A percentile compares a stretch with the other conserved stretches of the same genome.
These are phyloP conservation scores for Agelas oroides DNA, from an alignment of 37 sponge, comb jelly and placozoan species.

Conservation along the genomic window DNA sequence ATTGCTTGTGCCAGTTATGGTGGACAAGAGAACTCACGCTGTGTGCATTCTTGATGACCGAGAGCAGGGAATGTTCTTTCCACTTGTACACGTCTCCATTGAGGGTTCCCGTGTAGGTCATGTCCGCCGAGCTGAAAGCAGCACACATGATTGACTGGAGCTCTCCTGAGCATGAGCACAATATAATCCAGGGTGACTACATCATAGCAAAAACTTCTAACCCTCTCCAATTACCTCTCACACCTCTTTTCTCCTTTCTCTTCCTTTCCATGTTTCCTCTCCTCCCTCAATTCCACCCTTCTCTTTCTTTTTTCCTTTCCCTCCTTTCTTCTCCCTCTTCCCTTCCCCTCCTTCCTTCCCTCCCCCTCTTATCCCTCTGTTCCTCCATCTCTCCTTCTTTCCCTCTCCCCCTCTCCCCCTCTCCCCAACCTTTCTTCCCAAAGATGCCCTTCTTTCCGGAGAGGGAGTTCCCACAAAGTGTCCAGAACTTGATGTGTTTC, in stretches of 20 bases:
- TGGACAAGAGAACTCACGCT: conserved; percentile 21
- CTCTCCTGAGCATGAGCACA: conserved; percentile 84
- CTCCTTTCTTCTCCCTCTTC: too few relatives aligned
- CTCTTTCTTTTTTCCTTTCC: too few relatives aligned
- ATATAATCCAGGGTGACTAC: too few relatives aligned
- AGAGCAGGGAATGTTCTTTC: conserved; percentile 71
- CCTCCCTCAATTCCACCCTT: too few relatives aligned
- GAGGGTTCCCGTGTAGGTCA: conserved; percentile 77
- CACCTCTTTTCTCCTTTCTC: too few relatives aligned
- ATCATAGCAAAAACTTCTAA: too few relatives aligned
- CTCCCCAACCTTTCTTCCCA: conserved; percentile 72
- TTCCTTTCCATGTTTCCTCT: too few relatives aligned
- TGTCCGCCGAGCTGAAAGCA: conserved; percentile 70
- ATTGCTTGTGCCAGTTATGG: background rate
- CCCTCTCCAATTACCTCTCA: too few relatives aligned
- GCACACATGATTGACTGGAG: conserved; percentile 91
- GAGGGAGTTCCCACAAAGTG: conserved; percentile 89
- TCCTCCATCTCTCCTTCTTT: conserved; percentile 48
- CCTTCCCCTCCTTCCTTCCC: too few relatives aligned
- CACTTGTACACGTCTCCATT: conserved; percentile 95
- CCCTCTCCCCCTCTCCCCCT: conserved; percentile 36
- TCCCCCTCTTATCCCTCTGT: too few relatives aligned
- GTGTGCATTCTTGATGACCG: conserved; percentile 78
- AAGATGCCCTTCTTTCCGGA: conserved; percentile 89
- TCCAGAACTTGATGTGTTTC: conserved; percentile 98